Evolutionary conservation across 2,888 invertebrate species (phyloP).

Genomic region (Merodon equestris): DNA sequence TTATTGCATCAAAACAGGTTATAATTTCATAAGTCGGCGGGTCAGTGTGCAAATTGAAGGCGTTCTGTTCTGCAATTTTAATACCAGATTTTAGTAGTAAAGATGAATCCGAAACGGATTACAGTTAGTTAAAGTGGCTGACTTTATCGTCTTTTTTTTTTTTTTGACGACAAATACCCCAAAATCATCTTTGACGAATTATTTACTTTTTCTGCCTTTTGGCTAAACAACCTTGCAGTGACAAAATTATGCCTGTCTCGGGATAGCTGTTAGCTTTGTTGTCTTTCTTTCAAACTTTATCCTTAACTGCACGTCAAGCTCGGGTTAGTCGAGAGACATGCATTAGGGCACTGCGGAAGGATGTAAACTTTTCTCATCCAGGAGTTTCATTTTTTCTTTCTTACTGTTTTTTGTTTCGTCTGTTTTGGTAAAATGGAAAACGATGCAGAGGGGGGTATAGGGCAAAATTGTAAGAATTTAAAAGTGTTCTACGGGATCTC

Average conservation of each 20-base stretch:
- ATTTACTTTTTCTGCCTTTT: not conserved
- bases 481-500: slow-evolving; percentile 42
- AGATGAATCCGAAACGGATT: no score
- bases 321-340: slow-evolving; percentile 39
- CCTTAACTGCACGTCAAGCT: slow-evolving; percentile 45
- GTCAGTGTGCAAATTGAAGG: no score
- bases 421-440: no score
- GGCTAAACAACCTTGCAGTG: slow-evolving; percentile 17
- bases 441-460: no score
- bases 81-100: no score
- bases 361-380: slow-evolving; percentile 54
- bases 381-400: not conserved
- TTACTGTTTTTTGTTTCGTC: no score
- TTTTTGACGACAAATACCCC: slow-evolving; percentile 30
- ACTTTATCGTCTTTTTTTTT: slow-evolving; percentile 34
- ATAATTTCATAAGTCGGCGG: no score
- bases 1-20: no score
- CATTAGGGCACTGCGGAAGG: slow-evolving; percentile 15
- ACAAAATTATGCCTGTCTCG: slow-evolving; percentile 39
- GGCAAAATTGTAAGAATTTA: slow-evolving; percentile 27
- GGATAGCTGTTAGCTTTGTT: slow-evolving; percentile 44
- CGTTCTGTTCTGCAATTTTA: no score
- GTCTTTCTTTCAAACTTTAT: slow-evolving; percentile 45
- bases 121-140: slow-evolving; percentile 15
- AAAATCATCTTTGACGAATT: slow-evolving; percentile 35